Percentiles rank a stretch among this genome's conserved stretches.
Conservation (phyloP, 2,797 vertebrate species). For the Ataeniobius toweri region DNA sequence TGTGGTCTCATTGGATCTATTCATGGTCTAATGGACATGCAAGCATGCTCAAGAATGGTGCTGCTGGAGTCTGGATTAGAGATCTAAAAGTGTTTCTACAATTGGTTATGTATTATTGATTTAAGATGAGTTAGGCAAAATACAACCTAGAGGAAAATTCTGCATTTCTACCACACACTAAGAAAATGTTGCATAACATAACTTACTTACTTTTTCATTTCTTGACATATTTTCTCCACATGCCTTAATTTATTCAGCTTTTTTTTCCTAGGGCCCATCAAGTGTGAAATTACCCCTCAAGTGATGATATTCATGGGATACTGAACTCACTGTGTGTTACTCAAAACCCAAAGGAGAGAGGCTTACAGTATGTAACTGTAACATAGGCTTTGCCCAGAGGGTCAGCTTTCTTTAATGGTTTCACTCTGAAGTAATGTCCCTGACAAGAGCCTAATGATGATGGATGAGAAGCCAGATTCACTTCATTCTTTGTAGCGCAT, state of each 20-base stretch:
- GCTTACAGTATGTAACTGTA: conserved; percentile 27
- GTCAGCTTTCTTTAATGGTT: conserved; percentile 33
- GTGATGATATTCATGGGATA: conserved; percentile 36
- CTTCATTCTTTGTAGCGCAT: conserved; percentile 21
- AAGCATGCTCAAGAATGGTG: not conserved
- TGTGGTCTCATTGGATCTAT: not conserved
- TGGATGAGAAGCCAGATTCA: conserved; percentile 36
- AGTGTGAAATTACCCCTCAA: conserved; percentile 37
- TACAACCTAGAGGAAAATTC: not conserved
- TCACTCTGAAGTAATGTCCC: conserved; percentile 29
- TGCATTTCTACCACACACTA: not conserved
- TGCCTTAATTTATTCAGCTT: conserved; percentile 16
- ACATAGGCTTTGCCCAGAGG: conserved; percentile 22
- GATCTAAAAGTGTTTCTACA: conserved; percentile 1
- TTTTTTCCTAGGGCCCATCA: not conserved
- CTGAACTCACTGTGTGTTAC: conserved; percentile 4
- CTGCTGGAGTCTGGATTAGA: not conserved
- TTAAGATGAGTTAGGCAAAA: not conserved
- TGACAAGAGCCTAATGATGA: conserved; percentile 37
- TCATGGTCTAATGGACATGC: not conserved
- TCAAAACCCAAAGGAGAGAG: conserved; percentile 17
- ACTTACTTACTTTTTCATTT: conserved; percentile 15
- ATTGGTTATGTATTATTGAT: not conserved
- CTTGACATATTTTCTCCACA: conserved; percentile 2
- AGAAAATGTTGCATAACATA: conserved; percentile 8